Evolutionary conservation across 1,140 invertebrate genomes (phyloP), one percentile per base, ranked within the genome.

Genomic region (Drosophila sproati): DNA sequence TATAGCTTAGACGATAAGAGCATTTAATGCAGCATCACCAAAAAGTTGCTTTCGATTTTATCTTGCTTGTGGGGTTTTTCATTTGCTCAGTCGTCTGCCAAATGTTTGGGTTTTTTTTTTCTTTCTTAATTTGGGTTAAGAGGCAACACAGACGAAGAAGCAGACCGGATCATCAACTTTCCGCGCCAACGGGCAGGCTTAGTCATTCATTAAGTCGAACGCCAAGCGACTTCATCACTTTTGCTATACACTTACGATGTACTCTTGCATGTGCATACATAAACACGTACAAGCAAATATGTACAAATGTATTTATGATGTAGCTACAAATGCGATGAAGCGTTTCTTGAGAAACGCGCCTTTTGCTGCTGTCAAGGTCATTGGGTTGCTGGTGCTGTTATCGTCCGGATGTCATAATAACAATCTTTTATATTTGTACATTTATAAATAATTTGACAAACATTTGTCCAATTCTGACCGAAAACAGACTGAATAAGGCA

Each of bases 81-180:
- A 45, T 29, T 67, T 32, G 39, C 51, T 61, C 5, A 5, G 31
- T 66, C 41, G 56, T 66, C 56, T 55, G 60, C 45, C 32, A 66
- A 70, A 56, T 52, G 41, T 43, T 57, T 61, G 20, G 1, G 20
- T 20, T 20, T 20, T 20, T 20, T 20, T 20, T 20, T 20, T 2
- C n/a, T 20, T 20, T 20, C 20, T 70, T 78, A 60, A 81, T 86
- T 73, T 85, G 69, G 78, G 69, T 81, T 86, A 86, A 57, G 69
- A 78, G 81, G 66, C 35, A 52, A 63, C 51, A 5, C 5, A 37
- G 35, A 64, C 62, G 60, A 74, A 52, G 57, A 62, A 35, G 45
- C 43, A 12, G 57, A 82, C 51, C 20, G 20, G 57, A 45, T 35
- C 41, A 56, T 45, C 57, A 56, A 56, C 54, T 70, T 63, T 70